Conservation (phyloP, 2,113 vertebrate species). For the Oncorhynchus gorbuscha region DNA sequence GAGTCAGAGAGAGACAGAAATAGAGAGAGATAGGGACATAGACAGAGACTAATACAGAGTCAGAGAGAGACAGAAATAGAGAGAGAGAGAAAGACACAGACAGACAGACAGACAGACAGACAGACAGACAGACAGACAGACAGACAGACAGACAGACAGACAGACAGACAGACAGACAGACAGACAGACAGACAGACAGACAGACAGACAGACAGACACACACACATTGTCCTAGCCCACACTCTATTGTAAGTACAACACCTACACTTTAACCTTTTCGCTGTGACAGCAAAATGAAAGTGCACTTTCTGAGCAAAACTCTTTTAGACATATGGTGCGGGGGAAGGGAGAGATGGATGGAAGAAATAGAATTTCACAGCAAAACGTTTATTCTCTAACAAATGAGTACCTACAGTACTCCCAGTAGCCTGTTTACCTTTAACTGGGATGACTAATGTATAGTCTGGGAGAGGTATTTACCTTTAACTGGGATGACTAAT, state of each 20-base stretch:
- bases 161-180: no score
- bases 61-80: background rate
- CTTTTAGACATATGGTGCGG: background rate
- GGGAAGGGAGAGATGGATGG: background rate
- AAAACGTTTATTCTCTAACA: background rate
- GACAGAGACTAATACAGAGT: no score
- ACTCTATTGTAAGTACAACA: background rate
- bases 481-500: background rate
- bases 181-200: no score
- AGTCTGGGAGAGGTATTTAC: background rate
- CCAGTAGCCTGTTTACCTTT: background rate
- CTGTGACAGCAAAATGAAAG: background rate
- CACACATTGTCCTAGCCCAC: no score
- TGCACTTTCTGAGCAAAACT: background rate
- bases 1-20: background rate
- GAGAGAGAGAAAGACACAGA: no score
- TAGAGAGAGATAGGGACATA: no score
- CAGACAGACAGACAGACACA: no score
- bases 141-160: no score
- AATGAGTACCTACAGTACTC: no score
- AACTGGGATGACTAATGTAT: background rate
- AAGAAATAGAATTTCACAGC: conserved; percentile 1
- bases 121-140: no score
- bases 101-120: no score
- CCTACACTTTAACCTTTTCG: background rate